A percentile compares a stretch with the other conserved stretches of the same genome.
phyloP scores from a whole-genome alignment of 2,888 invertebrate genomes.

The Priocnemis perturbator region DNA sequence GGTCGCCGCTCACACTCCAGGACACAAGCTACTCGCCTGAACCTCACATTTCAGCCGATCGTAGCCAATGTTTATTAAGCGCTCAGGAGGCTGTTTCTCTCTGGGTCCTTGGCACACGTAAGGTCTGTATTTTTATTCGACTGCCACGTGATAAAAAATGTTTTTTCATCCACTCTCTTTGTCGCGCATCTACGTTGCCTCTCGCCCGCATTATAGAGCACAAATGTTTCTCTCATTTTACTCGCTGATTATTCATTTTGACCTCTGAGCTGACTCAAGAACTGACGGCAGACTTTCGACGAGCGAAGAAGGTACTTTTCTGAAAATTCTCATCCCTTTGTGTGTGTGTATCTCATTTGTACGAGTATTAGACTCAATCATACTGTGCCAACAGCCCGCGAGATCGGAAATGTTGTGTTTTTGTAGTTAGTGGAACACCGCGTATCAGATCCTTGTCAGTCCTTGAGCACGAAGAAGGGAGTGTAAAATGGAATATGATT shows the following conservation, averaged over 20 bases:
- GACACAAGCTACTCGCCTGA: slow-evolving; percentile 84
- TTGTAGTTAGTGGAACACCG: no score
- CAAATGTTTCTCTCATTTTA: slow-evolving; percentile 26
- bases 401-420: no score
- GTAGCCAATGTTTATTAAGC: slow-evolving; percentile 87
- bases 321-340: background rate
- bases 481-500: slow-evolving; percentile 21
- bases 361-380: no score
- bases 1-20: slow-evolving; percentile 77
- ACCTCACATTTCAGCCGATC: slow-evolving; percentile 73
- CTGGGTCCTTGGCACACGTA: slow-evolving; percentile 95
- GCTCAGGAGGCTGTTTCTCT: slow-evolving; percentile 96
- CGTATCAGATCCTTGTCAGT: slow-evolving; percentile 11
- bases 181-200: slow-evolving; percentile 65
- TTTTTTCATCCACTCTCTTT: slow-evolving; percentile 47
- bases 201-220: slow-evolving; percentile 40
- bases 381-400: no score
- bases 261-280: no score
- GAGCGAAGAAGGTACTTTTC: background rate
- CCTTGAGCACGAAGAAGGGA: slow-evolving; percentile 18
- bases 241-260: background rate
- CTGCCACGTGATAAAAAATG: slow-evolving; percentile 54
- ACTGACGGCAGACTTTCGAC: no score
- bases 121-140: slow-evolving; percentile 81
- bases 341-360: background rate